A percentile compares a stretch with the other conserved stretches of the same genome.
phyloP scores from a whole-genome alignment of 23 tunicate genomes.

The Clavelina lepadiformis region DNA sequence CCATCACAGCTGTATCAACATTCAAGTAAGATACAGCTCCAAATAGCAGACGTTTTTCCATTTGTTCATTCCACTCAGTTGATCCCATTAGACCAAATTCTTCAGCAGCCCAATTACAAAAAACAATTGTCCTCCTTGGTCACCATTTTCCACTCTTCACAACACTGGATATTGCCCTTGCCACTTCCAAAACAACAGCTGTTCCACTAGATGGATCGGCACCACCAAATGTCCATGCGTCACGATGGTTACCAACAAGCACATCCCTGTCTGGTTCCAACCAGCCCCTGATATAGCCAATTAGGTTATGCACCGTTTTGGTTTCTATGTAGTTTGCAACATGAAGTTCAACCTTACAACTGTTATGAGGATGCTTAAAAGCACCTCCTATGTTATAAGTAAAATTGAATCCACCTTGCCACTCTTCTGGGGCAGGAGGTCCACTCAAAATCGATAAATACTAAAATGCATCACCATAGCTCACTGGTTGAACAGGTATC shows the following conservation, averaged over 20 bases:
- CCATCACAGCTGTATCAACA: conserved; percentile 57
- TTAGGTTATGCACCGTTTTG: conserved; percentile 19
- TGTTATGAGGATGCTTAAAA: conserved; percentile 16
- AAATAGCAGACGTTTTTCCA: conserved; percentile 18
- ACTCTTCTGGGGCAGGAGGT: conserved; percentile 35
- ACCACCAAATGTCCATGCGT: conserved; percentile 81
- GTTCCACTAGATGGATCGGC: conserved; percentile 81
- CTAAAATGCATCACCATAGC: conserved; percentile 53
- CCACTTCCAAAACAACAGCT: conserved; percentile 54
- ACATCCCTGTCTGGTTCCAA: conserved; percentile 69
- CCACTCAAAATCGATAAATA: conserved; percentile 47
- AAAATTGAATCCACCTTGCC: conserved; percentile 72
- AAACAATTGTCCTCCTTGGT: conserved; percentile 60
- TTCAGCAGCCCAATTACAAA: conserved; percentile 76
- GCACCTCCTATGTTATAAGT: conserved; percentile 49
- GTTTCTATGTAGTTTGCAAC: conserved; percentile 29
- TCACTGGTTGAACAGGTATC: conserved; percentile 81
- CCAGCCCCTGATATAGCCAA: conserved; percentile 45
- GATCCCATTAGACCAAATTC: conserved; percentile 76
- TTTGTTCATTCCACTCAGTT: conserved; percentile 68
- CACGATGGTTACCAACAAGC: conserved; percentile 74
- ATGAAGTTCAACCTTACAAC: conserved; percentile 41
- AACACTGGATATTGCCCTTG: conserved; percentile 27
- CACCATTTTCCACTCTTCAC: conserved; percentile 56
- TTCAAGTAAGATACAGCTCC: conserved; percentile 48